A percentile compares a stretch with the other conserved stretches of the same genome.
Conservation (phyloP, 2,797 vertebrate genomes). For the Acrocephalus scirpaceus region DNA sequence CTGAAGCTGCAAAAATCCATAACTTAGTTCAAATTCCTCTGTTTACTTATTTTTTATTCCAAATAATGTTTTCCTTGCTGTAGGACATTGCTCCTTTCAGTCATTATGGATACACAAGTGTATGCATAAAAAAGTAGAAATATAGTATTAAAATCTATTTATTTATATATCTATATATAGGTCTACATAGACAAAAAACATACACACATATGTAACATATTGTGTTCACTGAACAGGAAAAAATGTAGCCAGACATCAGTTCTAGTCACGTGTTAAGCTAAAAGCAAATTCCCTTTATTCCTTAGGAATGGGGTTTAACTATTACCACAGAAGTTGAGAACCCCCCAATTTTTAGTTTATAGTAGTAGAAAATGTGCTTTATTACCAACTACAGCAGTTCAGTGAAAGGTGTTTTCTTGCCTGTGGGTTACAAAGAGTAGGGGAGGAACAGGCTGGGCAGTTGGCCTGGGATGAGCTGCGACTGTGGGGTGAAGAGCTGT, state of each 20-base stretch:
- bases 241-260: neutral
- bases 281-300: neutral
- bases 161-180: neutral
- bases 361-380: neutral
- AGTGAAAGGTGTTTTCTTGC: neutral
- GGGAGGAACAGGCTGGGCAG: neutral
- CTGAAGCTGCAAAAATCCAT: neutral
- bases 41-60: neutral
- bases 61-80: neutral
- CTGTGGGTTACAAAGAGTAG: rapidly evolving
- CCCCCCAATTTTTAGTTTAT: neutral
- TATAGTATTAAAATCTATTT: neutral
- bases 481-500: neutral
- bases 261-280: neutral
- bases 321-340: neutral
- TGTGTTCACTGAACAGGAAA: neutral
- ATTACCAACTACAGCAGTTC: neutral
- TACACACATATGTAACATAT: neutral
- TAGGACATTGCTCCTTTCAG: neutral
- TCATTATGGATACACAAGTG: neutral
- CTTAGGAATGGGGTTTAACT: neutral
- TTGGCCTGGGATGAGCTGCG: neutral
- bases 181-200: neutral
- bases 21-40: neutral
- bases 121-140: neutral